Evolutionary conservation across 2,797 vertebrate genomes (phyloP).

Genomic region (Onychomys torridus): DNA sequence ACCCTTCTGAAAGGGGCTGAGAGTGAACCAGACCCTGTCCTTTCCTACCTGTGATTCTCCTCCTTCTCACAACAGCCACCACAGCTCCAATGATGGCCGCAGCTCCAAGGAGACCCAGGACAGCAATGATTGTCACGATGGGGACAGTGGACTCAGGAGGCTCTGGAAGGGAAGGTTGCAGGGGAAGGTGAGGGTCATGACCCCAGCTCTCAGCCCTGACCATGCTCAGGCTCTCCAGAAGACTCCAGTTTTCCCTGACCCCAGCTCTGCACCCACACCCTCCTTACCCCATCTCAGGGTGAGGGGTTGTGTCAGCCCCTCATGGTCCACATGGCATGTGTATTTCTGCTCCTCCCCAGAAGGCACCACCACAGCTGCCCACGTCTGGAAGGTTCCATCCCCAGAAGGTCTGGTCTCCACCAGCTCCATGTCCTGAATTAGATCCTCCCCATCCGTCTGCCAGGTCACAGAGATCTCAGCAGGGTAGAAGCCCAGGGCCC

Average conservation of each 20-base stretch:
- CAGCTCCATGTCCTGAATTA: neutral
- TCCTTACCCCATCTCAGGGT: constrained; percentile 17
- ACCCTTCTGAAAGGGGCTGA: neutral
- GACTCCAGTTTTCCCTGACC: neutral
- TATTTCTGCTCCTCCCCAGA: constrained; percentile 30
- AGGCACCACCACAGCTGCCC: neutral
- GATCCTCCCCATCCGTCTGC: neutral
- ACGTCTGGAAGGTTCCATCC: neutral
- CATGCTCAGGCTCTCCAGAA: neutral
- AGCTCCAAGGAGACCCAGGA: neutral
- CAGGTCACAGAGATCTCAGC: neutral
- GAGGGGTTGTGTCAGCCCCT: neutral
- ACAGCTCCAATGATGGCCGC: neutral
- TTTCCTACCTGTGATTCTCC: neutral
- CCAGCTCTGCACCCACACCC: neutral
- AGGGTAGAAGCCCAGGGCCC: neutral
- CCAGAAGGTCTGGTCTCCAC: neutral
- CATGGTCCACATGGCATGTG: neutral
- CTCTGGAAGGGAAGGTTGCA: neutral
- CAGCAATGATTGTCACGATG: fast-evolving
- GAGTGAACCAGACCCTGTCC: neutral
- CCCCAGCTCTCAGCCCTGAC: neutral
- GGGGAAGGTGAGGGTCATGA: neutral
- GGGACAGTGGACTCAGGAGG: fast-evolving
- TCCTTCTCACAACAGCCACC: neutral